Conservation (phyloP, 2,888 invertebrate species). For the Rosalia funebris region DNA sequence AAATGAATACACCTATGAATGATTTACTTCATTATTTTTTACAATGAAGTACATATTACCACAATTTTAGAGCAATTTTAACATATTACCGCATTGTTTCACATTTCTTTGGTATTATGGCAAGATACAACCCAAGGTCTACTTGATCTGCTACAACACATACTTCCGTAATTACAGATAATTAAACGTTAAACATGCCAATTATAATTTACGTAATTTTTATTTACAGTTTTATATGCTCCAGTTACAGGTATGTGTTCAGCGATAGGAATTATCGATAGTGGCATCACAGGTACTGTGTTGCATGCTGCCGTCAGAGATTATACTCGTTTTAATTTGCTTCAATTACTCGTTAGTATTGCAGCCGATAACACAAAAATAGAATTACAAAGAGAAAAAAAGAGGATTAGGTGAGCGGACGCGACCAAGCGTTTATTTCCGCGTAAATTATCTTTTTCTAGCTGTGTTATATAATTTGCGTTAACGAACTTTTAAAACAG, state of each 20-base stretch:
- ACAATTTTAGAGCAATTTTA: no score
- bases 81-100: no score
- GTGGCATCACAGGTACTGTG: not conserved
- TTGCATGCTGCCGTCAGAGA: not conserved
- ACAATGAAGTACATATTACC: no score
- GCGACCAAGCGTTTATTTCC: not conserved
- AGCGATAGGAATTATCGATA: not conserved
- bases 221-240: conserved; percentile 18
- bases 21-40: no score
- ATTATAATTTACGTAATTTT: conserved; percentile 4
- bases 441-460: no score
- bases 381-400: not conserved
- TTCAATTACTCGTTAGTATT: not conserved
- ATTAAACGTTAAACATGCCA: not conserved
- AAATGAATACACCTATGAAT: no score
- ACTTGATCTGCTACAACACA: not conserved
- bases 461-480: no score
- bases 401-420: not conserved
- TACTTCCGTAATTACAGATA: not conserved
- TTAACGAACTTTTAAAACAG: no score
- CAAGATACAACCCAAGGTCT: conserved; percentile 7
- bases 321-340: no score
- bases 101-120: no score
- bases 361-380: not conserved
- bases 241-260: conserved; percentile 7